Percentiles rank a stretch among this genome's conserved stretches.
Evolutionary conservation across 2,797 vertebrate species (phyloP).

Genomic region (Gambusia yucatana): DNA sequence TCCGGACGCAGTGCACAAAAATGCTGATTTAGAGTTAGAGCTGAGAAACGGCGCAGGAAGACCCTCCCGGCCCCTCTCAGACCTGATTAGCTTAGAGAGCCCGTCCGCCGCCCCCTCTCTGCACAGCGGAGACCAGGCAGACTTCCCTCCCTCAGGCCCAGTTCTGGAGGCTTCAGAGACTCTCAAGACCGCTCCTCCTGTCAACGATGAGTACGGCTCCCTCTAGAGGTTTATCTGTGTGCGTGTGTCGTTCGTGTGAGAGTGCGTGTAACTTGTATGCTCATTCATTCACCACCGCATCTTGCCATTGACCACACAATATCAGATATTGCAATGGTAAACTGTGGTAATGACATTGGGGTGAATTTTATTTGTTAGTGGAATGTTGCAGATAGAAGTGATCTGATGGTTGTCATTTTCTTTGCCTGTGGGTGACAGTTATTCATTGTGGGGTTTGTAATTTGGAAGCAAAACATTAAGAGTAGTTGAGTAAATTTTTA

Average conservation of each 20-base stretch:
- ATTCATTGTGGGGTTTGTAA: slow-evolving; percentile 30
- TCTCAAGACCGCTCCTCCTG: slow-evolving; percentile 88
- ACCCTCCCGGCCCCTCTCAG: slow-evolving; percentile 66
- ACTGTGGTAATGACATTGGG: slow-evolving; percentile 69
- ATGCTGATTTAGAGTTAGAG: slow-evolving; percentile 72
- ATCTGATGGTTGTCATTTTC: slow-evolving; percentile 31
- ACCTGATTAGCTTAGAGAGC: slow-evolving; percentile 85
- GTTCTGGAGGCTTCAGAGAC: slow-evolving; percentile 94
- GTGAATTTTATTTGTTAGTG: slow-evolving; percentile 14
- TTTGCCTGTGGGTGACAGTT: slow-evolving; percentile 54
- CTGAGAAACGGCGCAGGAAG: slow-evolving; percentile 64
- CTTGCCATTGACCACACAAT: slow-evolving; percentile 77
- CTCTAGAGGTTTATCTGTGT: slow-evolving; percentile 87
- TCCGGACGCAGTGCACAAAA: slow-evolving; percentile 58
- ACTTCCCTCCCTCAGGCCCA: slow-evolving; percentile 91
- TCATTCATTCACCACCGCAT: slow-evolving; percentile 84
- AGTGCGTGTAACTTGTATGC: slow-evolving; percentile 62
- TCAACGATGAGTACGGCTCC: slow-evolving; percentile 95
- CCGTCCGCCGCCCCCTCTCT: slow-evolving; percentile 81
- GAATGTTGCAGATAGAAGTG: slow-evolving; percentile 46
- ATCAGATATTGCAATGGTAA: slow-evolving; percentile 72
- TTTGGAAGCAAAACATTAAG: slow-evolving; percentile 41
- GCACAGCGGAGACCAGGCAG: slow-evolving; percentile 93
- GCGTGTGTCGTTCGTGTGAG: slow-evolving; percentile 40
- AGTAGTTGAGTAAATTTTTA: slow-evolving; percentile 34